Base-by-base conservation (phyloP, 2,797 vertebrate species). In the Macrochelys suwanniensis region DNA sequence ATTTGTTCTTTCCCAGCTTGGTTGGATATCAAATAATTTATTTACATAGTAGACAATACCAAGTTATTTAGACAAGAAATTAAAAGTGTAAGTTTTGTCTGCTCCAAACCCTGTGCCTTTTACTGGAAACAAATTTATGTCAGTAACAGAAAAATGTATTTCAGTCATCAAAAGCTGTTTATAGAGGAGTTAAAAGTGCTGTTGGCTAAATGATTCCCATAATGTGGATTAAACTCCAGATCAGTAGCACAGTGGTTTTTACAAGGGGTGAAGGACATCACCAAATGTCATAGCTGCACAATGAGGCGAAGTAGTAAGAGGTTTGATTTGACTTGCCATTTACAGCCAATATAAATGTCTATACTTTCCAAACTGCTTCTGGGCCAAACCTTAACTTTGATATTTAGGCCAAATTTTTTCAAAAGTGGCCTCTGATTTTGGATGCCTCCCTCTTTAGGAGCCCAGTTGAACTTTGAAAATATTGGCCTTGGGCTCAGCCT, bases 121-220 rank as follows among this genome's bases (percentile, higher is more conserved):
- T 82, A n/a, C 80, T 26, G 25, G 53, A 47, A 81, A 90, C 86
- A 47, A 84, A 85, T 89, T 88, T 65, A 88, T 88, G 94, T 89
- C 57, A 91, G 28, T 89, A 80, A 68, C 19, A 90, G 74, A 83
- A 53, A 81, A 92, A 90, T 57, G 25, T 26, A 83, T 90, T 90
- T 91, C 19, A 85, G 56, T 87, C 76, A 31, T 71, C 28, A 82
- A 95, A 89, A 90, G 37, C 42, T 80, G 85, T 68, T 37, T 53
- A 88, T 25, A 74, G 4, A 76, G 45, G 54, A 95, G 84, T 79
- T 92, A 47, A 33, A n/a, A 82, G 28, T 50, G 16, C 9, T 49
- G 13, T 47, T 6, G 33, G 25, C 59, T n/a, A 19, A 47, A 23
- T 50, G 65, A 31, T 49, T 88, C 56, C 51, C 65, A 57, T 45